These are phyloP conservation scores for Tadarida brasiliensis DNA, from an alignment of 2,797 vertebrate species.

Conservation along the genomic window DNA sequence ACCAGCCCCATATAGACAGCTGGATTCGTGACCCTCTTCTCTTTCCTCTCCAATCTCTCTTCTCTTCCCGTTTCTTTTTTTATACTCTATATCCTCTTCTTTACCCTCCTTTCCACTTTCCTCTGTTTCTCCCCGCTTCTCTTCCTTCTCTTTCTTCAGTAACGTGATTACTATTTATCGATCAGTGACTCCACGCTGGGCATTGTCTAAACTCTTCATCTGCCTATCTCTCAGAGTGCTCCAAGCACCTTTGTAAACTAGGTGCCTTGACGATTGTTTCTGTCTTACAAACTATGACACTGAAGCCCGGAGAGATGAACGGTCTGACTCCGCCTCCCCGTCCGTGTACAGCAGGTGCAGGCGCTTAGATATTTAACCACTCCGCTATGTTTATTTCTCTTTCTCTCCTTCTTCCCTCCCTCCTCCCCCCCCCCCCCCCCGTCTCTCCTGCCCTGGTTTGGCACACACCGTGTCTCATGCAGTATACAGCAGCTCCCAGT, in stretches of 20 bases:
- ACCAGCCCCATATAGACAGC: rapidly evolving
- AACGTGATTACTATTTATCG: not conserved
- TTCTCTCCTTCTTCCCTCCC: not conserved
- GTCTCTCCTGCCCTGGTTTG: not conserved
- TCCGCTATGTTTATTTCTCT: not conserved
- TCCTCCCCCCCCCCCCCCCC: not conserved
- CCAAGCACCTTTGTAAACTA: not conserved
- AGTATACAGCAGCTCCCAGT: not conserved
- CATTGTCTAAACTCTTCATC: not conserved
- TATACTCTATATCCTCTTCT: not conserved
- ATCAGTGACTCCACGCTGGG: not conserved
- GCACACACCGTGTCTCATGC: rapidly evolving
- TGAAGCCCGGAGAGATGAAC: not conserved
- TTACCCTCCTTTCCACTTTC: not conserved
- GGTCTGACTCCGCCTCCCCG: not conserved
- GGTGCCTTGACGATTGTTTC: not conserved
- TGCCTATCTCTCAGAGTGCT: not conserved
- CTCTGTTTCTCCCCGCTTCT: rapidly evolving
- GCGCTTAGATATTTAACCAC: rapidly evolving
- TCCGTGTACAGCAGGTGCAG: rapidly evolving
- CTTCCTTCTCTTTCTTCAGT: not conserved
- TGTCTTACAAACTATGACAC: not conserved
- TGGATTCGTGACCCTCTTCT: not conserved
- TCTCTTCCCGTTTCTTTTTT: not conserved
- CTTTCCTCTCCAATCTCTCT: not conserved